phyloP scores from a whole-genome alignment of 53 echinoderm and acorn worm species.

The Astropecten irregularis region DNA sequence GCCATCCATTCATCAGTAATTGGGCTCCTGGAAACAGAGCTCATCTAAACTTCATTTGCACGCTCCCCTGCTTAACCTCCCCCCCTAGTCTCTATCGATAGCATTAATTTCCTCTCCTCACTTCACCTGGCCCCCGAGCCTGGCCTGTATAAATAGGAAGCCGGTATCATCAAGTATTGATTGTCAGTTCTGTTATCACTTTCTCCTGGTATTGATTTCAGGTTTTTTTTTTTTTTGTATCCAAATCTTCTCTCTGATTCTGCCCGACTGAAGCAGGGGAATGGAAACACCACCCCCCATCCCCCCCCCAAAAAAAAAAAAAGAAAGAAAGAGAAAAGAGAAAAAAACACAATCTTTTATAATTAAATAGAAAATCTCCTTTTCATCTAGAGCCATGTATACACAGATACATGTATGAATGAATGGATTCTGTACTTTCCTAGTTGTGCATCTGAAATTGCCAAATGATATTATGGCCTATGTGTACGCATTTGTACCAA shows the following conservation, averaged over 20 bases:
- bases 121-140: background rate
- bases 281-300: too few relatives aligned
- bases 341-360: too few relatives aligned
- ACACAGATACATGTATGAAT: too few relatives aligned
- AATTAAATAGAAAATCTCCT: too few relatives aligned
- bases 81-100: conserved; percentile 11
- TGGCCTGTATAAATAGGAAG: conserved; percentile 41
- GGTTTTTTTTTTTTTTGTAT: background rate
- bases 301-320: too few relatives aligned
- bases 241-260: background rate
- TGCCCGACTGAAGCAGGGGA: too few relatives aligned
- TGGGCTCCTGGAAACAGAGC: background rate
- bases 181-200: conserved; percentile 3
- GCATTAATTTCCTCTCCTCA: conserved; percentile 29
- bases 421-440: too few relatives aligned
- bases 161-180: conserved; percentile 42
- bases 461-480: too few relatives aligned
- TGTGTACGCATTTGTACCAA: too few relatives aligned
- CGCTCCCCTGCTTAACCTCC: background rate
- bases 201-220: conserved; percentile 42
- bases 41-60: conserved; percentile 52
- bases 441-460: too few relatives aligned
- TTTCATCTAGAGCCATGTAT: too few relatives aligned
- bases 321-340: too few relatives aligned
- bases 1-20: background rate